Evolutionary conservation across 1,140 invertebrate genomes (phyloP), one percentile per base, ranked within the genome.

Genomic region (Euschistus heros): DNA sequence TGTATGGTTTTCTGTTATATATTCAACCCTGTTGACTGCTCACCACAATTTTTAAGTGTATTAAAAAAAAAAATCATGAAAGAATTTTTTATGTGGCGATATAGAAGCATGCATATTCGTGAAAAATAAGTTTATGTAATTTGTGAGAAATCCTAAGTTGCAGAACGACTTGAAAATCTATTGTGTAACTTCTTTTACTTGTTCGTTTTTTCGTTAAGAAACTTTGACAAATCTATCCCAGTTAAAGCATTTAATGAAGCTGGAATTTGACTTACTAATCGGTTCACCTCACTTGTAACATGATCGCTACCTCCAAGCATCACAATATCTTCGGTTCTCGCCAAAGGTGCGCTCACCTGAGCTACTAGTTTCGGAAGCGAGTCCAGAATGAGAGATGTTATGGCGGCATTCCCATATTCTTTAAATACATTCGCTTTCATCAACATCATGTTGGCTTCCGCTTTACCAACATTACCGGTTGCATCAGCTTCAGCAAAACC

Each of bases 271-370:
- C 90, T 87, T 46, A 93, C 86, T 24, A 97, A 81, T 66, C 89
- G 84, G 15, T 86, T 87, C 26, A 97, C 82, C 75, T 97, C 94
- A 57, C 85, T 84, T 37, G 89, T 89, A 10, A 86, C 81, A 67
- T 84, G 81, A 71, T 80, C 79, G 71, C 80, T 84, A 50, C 90
- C 90, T 42, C 94, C 92, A 20, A 98, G 82, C 65, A 97, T 77
- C n/a, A 97, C 91, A 71, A 98, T 97, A 77, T 97, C 92, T 69
- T 96, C 92, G 7, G 91, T 96, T 80, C 94, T 95, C 24, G 92
- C 87, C 63, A 98, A 77, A 8, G 95, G 95, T 14, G 94, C 93
- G 4, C 94, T 83, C 24, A 97, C 86, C 79, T 98, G 94, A 22
- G 94, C 93, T 55, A 94, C 94, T 79, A 97, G 93, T 87, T 95